Evolutionary conservation across 2,113 vertebrate species (phyloP).

Genomic region (Mystacornis crossleyi): DNA sequence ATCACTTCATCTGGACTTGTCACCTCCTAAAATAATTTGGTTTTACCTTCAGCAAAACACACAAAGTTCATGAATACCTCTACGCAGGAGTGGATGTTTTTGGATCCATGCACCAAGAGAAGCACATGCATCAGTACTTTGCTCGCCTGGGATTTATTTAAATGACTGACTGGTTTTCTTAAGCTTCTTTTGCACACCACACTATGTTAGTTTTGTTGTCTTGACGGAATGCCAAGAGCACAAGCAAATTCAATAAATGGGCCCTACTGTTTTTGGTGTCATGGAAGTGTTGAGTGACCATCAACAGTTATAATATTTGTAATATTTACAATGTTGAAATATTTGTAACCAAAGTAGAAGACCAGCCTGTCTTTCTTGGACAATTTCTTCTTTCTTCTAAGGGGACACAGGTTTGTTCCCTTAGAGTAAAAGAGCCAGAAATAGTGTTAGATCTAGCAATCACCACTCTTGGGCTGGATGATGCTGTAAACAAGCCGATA

Average conservation of each 20-base stretch:
- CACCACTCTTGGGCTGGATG: neutral
- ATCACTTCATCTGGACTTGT: neutral
- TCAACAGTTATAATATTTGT: neutral
- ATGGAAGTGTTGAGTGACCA: neutral
- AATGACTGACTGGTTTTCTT: neutral
- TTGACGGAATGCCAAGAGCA: neutral
- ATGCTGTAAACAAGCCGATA: neutral
- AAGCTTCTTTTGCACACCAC: neutral
- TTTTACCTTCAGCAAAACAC: neutral
- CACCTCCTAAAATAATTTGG: neutral
- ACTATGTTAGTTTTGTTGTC: neutral
- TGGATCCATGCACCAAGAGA: accelerated
- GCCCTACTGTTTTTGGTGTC: neutral
- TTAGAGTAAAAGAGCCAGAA: neutral
- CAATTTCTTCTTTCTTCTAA: neutral
- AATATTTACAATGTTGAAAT: neutral
- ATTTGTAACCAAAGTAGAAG: neutral
- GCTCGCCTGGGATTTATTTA: neutral
- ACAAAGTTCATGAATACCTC: neutral
- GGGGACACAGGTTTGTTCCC: neutral
- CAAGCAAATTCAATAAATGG: neutral
- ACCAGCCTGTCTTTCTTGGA: neutral
- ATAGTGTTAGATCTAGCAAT: neutral
- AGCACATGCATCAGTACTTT: neutral
- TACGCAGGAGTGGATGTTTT: accelerated